Conservation (phyloP, 2,797 vertebrate species). For the Spondyliosoma cantharus region DNA sequence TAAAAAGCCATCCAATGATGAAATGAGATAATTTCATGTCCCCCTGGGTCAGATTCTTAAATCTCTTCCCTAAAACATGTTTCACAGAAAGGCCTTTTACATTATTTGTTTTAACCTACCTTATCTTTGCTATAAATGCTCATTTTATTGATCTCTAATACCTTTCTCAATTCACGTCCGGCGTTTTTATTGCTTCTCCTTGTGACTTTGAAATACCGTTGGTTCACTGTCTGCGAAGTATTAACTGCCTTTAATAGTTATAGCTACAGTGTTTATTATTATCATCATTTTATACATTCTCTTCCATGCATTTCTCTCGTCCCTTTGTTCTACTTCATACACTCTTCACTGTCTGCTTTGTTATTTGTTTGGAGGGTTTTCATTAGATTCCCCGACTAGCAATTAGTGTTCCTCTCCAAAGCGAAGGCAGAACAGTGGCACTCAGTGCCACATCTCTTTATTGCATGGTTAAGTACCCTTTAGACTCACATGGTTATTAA, state of each 20-base stretch:
- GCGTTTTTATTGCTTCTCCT: slow-evolving; percentile 48
- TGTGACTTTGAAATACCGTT: slow-evolving; percentile 59
- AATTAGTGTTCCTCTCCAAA: slow-evolving; percentile 82
- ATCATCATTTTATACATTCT: slow-evolving; percentile 66
- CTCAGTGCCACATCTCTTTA: slow-evolving; percentile 80
- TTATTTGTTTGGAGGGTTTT: slow-evolving; percentile 82
- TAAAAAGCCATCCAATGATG: slow-evolving; percentile 59
- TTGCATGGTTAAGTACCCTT: slow-evolving; percentile 83
- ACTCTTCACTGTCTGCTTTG: slow-evolving; percentile 74
- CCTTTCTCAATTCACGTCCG: slow-evolving; percentile 29
- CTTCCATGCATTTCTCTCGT: slow-evolving; percentile 54
- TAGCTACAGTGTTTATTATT: slow-evolving; percentile 61
- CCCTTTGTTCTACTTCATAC: slow-evolving; percentile 69
- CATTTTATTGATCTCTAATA: slow-evolving; percentile 58
- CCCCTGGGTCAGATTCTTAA: slow-evolving; percentile 58
- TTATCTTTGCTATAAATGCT: slow-evolving; percentile 45
- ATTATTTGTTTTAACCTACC: slow-evolving; percentile 52
- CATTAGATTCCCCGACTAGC: slow-evolving; percentile 79
- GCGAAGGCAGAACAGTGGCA: slow-evolving; percentile 76
- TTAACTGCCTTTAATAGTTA: slow-evolving; percentile 61
- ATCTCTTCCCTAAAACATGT: slow-evolving; percentile 45
- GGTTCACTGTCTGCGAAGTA: slow-evolving; percentile 44
- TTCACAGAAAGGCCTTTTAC: slow-evolving; percentile 34
- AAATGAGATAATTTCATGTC: slow-evolving; percentile 64
- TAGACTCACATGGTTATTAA: slow-evolving; percentile 82